Evolutionary conservation across 2,888 invertebrate species (phyloP).

Genomic region (Oscheius onirici): DNA sequence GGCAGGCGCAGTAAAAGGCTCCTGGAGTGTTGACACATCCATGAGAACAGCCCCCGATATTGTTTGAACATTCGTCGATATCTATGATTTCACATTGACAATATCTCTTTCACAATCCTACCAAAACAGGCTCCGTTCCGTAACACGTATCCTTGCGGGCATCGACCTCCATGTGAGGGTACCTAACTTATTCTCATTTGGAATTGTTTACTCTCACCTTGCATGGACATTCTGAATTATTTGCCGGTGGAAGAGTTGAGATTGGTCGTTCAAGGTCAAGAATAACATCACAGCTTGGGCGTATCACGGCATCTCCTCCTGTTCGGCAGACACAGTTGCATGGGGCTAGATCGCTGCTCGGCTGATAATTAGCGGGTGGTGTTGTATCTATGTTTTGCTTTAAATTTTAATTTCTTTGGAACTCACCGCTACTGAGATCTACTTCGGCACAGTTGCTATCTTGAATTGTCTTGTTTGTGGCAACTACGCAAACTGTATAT

Average conservation of each 20-base stretch:
- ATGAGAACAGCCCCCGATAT: constrained; percentile 68
- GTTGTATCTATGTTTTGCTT: constrained; percentile 45
- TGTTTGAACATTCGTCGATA: constrained; percentile 65
- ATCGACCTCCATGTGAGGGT: constrained; percentile 55
- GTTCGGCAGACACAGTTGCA: constrained; percentile 62
- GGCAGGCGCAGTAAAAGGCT: constrained; percentile 70
- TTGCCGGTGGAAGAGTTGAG: constrained; percentile 63
- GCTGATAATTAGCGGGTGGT: constrained; percentile 49
- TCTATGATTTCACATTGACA: constrained; percentile 47
- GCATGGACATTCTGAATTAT: constrained; percentile 61
- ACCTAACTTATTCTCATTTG: constrained; percentile 26
- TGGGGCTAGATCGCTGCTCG: constrained; percentile 36
- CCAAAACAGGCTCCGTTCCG: constrained; percentile 58
- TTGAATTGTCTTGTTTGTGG: constrained; percentile 49
- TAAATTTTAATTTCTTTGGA: not conserved
- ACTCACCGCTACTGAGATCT: constrained; percentile 44
- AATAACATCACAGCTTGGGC: constrained; percentile 57
- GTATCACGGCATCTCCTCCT: constrained; percentile 58
- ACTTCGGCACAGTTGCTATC: constrained; percentile 56
- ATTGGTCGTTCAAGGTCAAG: constrained; percentile 54
- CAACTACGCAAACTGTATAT: constrained; percentile 65
- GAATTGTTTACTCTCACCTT: constrained; percentile 7
- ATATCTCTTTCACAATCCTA: constrained; percentile 15
- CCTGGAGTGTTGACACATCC: constrained; percentile 71
- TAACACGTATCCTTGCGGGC: constrained; percentile 57